phyloP scores from a whole-genome alignment of 2,797 vertebrate species.

The Muscicapa striata region DNA sequence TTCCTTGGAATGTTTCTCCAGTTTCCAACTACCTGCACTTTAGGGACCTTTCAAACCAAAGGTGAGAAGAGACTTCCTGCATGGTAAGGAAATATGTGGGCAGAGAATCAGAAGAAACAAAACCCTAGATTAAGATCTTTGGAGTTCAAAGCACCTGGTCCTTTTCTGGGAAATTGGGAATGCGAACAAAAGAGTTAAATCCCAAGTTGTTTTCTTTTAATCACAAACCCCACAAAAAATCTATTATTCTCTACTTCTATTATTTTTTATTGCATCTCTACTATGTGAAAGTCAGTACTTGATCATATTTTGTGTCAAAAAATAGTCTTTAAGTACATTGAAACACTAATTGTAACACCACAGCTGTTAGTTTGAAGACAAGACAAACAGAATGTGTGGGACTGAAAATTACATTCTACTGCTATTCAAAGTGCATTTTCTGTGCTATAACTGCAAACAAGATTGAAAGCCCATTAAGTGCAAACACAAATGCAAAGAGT shows the following conservation, averaged over 20 bases:
- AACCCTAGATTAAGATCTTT: neutral
- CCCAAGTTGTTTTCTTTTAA: neutral
- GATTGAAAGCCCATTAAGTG: neutral
- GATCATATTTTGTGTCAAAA: neutral
- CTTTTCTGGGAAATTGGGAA: neutral
- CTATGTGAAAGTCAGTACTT: neutral
- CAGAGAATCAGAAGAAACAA: neutral
- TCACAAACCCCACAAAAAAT: neutral
- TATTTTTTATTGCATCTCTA: neutral
- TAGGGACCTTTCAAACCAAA: neutral
- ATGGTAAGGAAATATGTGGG: accelerated
- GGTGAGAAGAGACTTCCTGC: neutral
- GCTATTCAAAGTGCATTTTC: neutral
- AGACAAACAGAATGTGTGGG: neutral
- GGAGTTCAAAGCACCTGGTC: neutral
- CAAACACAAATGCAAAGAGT: neutral
- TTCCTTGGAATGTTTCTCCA: neutral
- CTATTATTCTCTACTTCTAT: too few relatives aligned
- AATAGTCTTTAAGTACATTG: neutral
- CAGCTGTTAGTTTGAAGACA: neutral
- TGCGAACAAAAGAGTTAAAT: neutral
- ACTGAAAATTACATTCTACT: neutral
- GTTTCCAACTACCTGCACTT: neutral
- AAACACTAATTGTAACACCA: neutral
- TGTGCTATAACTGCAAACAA: neutral